These are phyloP conservation scores for Epizoanthus rinbou DNA, from an alignment of 92 coral and sea anemone species.

Conservation along the genomic window DNA sequence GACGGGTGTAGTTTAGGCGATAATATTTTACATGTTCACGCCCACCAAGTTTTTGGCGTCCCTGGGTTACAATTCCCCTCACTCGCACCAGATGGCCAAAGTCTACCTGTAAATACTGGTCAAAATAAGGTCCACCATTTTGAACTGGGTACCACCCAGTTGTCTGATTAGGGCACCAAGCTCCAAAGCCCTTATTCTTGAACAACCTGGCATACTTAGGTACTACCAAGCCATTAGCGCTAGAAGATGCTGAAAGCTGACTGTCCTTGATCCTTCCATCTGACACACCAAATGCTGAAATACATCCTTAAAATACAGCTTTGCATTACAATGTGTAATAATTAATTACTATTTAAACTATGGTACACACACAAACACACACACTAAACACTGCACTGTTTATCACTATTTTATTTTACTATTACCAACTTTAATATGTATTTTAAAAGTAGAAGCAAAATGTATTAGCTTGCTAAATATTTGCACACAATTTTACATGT, in stretches of 20 bases:
- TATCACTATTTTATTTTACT: too few relatives aligned
- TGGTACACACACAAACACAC: too few relatives aligned
- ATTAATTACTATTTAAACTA: too few relatives aligned
- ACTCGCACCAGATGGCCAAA: conserved; percentile 53
- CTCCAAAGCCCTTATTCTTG: conserved; percentile 49
- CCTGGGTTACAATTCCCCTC: conserved; percentile 71
- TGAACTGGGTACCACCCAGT: not conserved
- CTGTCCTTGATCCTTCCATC: conserved; percentile 70
- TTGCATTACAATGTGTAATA: not conserved
- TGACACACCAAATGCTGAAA: conserved; percentile 72
- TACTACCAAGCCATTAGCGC: not conserved
- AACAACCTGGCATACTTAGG: conserved; percentile 66
- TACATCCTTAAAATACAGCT: conserved; percentile 45
- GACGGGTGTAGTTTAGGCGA: conserved; percentile 51
- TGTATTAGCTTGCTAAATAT: too few relatives aligned
- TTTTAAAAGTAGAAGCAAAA: too few relatives aligned
- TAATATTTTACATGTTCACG: conserved; percentile 53
- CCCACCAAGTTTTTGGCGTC: conserved; percentile 55
- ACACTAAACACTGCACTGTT: too few relatives aligned
- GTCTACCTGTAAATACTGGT: conserved; percentile 63
- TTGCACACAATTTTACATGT: too few relatives aligned
- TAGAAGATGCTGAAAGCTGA: conserved; percentile 60
- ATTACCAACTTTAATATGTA: too few relatives aligned
- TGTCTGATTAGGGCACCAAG: conserved; percentile 80
- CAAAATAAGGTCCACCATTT: conserved; percentile 51